Evolutionary conservation across 2,113 vertebrate species (phyloP).

Genomic region (Peucedramus taeniatus): DNA sequence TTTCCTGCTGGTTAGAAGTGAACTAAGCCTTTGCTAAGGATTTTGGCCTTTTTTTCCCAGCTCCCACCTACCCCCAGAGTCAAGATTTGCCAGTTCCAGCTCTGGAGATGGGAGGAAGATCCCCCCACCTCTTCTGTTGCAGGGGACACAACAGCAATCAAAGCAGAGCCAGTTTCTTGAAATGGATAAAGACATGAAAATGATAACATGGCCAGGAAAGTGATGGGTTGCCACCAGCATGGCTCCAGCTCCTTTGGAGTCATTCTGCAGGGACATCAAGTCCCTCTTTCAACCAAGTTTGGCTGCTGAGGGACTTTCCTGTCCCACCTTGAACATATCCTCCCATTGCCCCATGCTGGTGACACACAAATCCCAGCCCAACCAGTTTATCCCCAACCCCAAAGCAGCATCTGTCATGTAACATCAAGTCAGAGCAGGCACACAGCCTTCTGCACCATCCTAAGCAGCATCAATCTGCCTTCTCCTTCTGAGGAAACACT

Average conservation of each 20-base stretch:
- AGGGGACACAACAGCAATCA: neutral
- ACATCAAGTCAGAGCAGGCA: slow-evolving; percentile 5
- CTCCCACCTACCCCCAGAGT: neutral
- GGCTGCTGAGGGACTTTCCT: neutral
- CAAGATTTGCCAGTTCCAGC: slow-evolving; percentile 5
- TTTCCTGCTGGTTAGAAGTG: neutral
- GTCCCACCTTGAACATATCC: neutral
- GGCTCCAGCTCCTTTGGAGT: neutral
- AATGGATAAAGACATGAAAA: slow-evolving; percentile 57
- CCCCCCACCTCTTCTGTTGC: neutral
- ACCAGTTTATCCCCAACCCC: neutral
- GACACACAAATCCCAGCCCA: neutral
- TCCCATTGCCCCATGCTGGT: neutral
- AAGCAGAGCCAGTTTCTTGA: slow-evolving; percentile 34
- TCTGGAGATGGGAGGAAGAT: neutral
- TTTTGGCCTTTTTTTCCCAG: neutral
- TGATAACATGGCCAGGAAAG: neutral
- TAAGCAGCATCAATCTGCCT: slow-evolving; percentile 1
- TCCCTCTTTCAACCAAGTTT: neutral
- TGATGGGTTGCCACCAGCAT: neutral
- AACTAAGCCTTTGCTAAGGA: neutral
- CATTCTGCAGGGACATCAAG: neutral
- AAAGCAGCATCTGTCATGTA: slow-evolving; percentile 57
- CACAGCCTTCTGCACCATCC: neutral
- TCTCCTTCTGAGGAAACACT: neutral